Percentiles rank a stretch among this genome's conserved stretches.
These are phyloP conservation scores for Crotalus adamanteus DNA, from an alignment of 2,797 vertebrate genomes.

Conservation along the genomic window DNA sequence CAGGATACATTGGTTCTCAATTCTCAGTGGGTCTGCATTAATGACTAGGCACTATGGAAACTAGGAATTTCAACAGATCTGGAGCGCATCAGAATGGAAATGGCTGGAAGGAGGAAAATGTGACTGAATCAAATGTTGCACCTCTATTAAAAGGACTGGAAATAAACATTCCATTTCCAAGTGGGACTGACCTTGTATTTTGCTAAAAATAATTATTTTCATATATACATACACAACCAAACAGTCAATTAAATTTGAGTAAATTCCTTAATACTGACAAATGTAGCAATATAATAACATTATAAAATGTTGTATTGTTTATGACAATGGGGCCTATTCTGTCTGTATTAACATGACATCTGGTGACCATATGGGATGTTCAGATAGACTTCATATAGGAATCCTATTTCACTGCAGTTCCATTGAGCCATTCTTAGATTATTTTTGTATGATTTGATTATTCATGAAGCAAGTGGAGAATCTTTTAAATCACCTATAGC, in stretches of 20 bases:
- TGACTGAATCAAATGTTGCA: background rate
- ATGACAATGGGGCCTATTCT: background rate
- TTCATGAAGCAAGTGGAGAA: rapidly evolving
- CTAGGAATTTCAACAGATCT: no score
- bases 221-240: background rate
- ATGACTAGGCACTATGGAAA: no score
- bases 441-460: background rate
- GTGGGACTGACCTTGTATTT: background rate
- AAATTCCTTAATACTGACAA: background rate
- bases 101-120: background rate
- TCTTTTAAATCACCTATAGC: background rate
- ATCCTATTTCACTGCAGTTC: background rate
- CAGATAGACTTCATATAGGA: constrained; percentile 27
- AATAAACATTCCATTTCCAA: background rate
- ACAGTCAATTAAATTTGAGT: background rate
- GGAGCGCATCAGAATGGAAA: no score
- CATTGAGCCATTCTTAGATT: background rate
- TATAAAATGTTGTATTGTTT: background rate
- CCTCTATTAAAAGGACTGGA: background rate
- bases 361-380: constrained; percentile 58
- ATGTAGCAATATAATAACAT: background rate
- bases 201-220: background rate
- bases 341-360: constrained; percentile 65
- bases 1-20: background rate
- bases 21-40: no score